Base-by-base conservation (phyloP, 2,797 vertebrate genomes). In the Pterois miles region DNA sequence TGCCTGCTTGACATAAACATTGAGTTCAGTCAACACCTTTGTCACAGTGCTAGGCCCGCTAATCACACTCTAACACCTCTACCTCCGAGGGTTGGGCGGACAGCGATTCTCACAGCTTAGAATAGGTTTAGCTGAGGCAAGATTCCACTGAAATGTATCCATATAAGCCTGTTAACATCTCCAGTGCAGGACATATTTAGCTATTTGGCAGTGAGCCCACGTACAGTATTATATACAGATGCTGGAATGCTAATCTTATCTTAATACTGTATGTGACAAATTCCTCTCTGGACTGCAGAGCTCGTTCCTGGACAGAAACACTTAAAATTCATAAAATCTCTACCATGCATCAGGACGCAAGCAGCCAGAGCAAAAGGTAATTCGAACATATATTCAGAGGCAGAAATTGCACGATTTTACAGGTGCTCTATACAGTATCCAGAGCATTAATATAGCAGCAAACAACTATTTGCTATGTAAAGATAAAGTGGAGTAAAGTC, bases 191-290 rank as follows among this genome's bases (percentile, higher is more conserved):
- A 57, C 34, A 57, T 69, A 33, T 85, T 80, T 60, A 67, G 64
- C 50, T 53, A 6, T 50, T 70, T 69, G 63, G 65, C 71, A 60
- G 22, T 18, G 27, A 71, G 68, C 60, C 65, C 29, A 12, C 56
- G 1, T 71, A 40, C 46, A 62, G 29, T 65, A 62, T 66, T 71
- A 77, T 48, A 72, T 38, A 59, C 6, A 82, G 67, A 71, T 14
- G 36, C 56, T 70, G 38, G 54, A 65, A 74, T 66, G 23, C 25
- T 74, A 76, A 88, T 85, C 71, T 87, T 77, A 88, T 81, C 63
- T 80, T 20, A 60, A 54, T 54, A 73, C 46, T n/a, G 20, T 46
- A 71, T 56, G 57, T 67, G 82, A 73, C 14, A 62, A 70, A 73
- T 76, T 77, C 73, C 53, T 75, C 23, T 59, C 70, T 27, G 22